These are phyloP conservation scores for Anthonomus grandis DNA, from an alignment of 1,140 invertebrate genomes.

Conservation along the genomic window DNA sequence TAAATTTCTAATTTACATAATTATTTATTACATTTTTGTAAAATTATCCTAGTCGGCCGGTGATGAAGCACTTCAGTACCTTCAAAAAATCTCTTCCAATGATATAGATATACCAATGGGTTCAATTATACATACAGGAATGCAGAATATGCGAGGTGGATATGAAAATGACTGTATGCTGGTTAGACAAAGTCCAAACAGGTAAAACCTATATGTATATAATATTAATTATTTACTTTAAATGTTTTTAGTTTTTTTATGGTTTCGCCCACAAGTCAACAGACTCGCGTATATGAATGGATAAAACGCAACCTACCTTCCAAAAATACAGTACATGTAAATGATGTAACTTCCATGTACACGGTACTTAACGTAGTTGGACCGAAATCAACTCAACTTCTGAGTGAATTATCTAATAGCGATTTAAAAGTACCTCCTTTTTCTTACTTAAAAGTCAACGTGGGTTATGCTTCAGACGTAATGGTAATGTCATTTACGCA, in stretches of 20 bases:
- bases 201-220: constrained; percentile 43
- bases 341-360: constrained; percentile 78
- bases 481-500: constrained; percentile 79
- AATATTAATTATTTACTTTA: constrained; percentile 12
- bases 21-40: neutral
- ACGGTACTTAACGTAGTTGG: constrained; percentile 83
- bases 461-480: constrained; percentile 74
- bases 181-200: constrained; percentile 65
- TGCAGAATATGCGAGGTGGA: constrained; percentile 76
- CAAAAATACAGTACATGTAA: constrained; percentile 63
- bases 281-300: constrained; percentile 73
- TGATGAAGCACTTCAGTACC: constrained; percentile 63
- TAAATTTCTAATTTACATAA: neutral
- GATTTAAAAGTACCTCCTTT: constrained; percentile 69
- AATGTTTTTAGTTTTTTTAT: constrained; percentile 70
- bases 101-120: constrained; percentile 72
- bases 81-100: constrained; percentile 75
- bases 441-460: constrained; percentile 71
- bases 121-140: constrained; percentile 73
- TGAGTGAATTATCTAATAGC: constrained; percentile 72
- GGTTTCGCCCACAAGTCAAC: constrained; percentile 81
- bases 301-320: constrained; percentile 63
- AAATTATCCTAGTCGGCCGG: constrained; percentile 52
- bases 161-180: constrained; percentile 82
- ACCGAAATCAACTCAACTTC: constrained; percentile 67